phyloP scores from a whole-genome alignment of 1,140 invertebrate species.

The Drosophila nikananu region DNA sequence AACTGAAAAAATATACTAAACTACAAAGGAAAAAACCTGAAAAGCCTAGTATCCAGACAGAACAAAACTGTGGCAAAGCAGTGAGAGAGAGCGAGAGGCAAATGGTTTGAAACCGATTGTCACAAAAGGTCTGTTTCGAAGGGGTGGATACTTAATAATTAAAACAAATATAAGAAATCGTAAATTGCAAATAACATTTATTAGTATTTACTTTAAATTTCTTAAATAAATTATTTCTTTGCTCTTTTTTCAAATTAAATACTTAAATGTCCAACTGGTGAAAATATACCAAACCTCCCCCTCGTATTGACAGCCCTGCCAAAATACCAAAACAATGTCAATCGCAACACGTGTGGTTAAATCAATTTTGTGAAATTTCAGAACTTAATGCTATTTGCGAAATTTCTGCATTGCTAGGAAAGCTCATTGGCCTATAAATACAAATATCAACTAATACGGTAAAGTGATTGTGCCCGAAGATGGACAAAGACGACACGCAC shows the following conservation, averaged over 20 bases:
- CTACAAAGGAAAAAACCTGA: background rate
- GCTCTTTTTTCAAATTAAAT: background rate
- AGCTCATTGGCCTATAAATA: slow-evolving; percentile 18
- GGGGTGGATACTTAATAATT: too few species aligned
- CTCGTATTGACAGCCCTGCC: too few species aligned
- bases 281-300: slow-evolving; percentile 32
- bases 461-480: slow-evolving; percentile 8
- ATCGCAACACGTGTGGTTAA: slow-evolving; percentile 33
- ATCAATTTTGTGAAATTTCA: slow-evolving; percentile 28
- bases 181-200: background rate
- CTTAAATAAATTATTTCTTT: background rate
- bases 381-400: background rate
- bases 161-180: background rate
- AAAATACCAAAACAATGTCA: slow-evolving; percentile 73
- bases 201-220: background rate
- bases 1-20: background rate
- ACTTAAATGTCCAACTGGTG: background rate
- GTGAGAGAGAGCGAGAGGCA: too few species aligned
- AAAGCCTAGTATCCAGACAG: too few species aligned
- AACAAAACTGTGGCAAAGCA: too few species aligned
- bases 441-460: background rate
- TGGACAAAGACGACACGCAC: slow-evolving; percentile 62
- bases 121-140: too few species aligned
- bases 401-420: background rate
- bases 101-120: too few species aligned